Conservation (phyloP, 2,888 invertebrate species). For the Aphidoletes aphidimyza region DNA sequence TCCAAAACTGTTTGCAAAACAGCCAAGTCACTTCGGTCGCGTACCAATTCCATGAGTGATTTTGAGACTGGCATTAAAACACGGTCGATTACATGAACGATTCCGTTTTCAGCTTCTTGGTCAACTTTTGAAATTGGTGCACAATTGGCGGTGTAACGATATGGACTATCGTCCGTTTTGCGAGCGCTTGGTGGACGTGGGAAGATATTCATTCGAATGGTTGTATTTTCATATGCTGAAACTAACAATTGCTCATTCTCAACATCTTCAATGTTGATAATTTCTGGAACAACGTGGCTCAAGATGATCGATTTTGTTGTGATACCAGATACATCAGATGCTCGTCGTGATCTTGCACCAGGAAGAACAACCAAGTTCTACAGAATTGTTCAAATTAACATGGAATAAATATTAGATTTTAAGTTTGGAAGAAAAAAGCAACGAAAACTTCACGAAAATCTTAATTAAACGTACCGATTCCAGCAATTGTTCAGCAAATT, state of each 20-base stretch:
- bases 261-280: constrained; percentile 70
- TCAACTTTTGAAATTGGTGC: constrained; percentile 72
- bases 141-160: constrained; percentile 74
- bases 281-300: constrained; percentile 71
- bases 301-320: constrained; percentile 68
- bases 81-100: constrained; percentile 74
- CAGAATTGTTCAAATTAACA: constrained; percentile 58
- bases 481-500: constrained; percentile 68
- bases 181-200: constrained; percentile 57
- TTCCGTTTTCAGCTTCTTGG: constrained; percentile 73
- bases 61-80: constrained; percentile 70
- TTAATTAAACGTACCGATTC: constrained; percentile 67
- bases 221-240: constrained; percentile 63
- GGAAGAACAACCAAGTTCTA: constrained; percentile 68
- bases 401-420: constrained; percentile 2
- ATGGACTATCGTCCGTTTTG: constrained; percentile 60
- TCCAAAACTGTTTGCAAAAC: constrained; percentile 70
- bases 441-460: neutral
- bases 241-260: constrained; percentile 70
- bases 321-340: constrained; percentile 61
- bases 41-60: constrained; percentile 71
- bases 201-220: constrained; percentile 64
- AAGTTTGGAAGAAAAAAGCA: neutral
- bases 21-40: constrained; percentile 70
- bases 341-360: constrained; percentile 58